Evolutionary conservation across 1,140 invertebrate species (phyloP), one percentile per base, ranked within the genome.

Genomic region (Pseudomyrmex gracilis): DNA sequence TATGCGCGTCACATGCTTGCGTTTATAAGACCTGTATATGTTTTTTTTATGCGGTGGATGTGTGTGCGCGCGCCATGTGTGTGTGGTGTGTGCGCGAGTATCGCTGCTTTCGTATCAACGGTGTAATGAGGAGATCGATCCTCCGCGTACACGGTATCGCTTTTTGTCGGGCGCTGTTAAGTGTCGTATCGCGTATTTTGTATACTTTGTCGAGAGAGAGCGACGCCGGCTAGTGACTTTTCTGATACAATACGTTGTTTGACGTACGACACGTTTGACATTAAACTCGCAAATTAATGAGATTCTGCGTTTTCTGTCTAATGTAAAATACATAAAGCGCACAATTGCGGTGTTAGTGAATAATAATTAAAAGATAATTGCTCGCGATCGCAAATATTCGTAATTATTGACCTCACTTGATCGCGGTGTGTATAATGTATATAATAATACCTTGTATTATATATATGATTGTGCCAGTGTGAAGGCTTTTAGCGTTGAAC

Each of bases 211-310:
- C 34, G 5, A 34, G 34, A 34, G 34, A 5, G 34, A 34, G 34
- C 34, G 7, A 34, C 0, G 34, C 5, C 34, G 34, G 34, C 5
- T 34, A 34, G 34, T 34, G 34, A 34, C 34, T 34, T 34, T 0
- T 34, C 34, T 34, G 34, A 34, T 7, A 34, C 34, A 34, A 20
- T 12, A 9, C 5, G 12, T 24, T n/a, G n/a, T 22, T 24, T 63
- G 17, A 13, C 12, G 20, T 4, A 78, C 22, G 53, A 43, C 47
- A 20, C 34, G 34, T 34, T n/a, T 34, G 53, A 57, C 43, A 64
- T 78, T 58, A 68, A 68, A 68, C 55, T 77, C 51, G 53, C 70
- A 47, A 70, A 80, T 80, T 70, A 80, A 80, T 47, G 66, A 80
- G 45, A 12, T 1, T 20, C 53, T 8, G 43, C 24, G 47, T 47